A percentile compares a stretch with the other conserved stretches of the same genome.
Conservation (phyloP, 2,797 vertebrate genomes). For the Poecilia velifera region DNA sequence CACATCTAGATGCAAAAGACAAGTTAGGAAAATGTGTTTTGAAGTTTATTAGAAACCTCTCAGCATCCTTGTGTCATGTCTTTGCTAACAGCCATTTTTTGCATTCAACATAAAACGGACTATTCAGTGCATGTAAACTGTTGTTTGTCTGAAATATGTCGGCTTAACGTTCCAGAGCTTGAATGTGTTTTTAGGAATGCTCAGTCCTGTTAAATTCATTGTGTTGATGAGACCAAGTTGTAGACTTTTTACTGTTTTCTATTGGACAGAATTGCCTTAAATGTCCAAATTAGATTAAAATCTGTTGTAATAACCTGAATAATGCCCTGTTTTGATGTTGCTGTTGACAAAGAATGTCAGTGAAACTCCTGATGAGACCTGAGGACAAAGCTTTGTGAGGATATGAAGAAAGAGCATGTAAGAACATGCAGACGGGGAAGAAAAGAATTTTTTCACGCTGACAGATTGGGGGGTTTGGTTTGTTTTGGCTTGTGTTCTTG, state of each 20-base stretch:
- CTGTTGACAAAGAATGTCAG: slow-evolving; percentile 57
- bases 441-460: slow-evolving; percentile 33
- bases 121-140: background rate
- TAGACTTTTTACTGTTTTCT: slow-evolving; percentile 12
- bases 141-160: background rate
- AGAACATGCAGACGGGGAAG: slow-evolving; percentile 15
- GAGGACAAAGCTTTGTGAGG: slow-evolving; percentile 37
- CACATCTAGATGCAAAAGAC: background rate
- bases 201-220: background rate
- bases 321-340: slow-evolving; percentile 18
- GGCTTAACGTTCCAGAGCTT: background rate
- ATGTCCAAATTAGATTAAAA: slow-evolving; percentile 17
- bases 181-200: background rate
- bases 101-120: background rate
- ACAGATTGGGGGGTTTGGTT: slow-evolving; percentile 25
- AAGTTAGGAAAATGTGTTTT: background rate
- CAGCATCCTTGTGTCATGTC: background rate
- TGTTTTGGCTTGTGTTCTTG: slow-evolving; percentile 41
- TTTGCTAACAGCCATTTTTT: background rate
- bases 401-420: slow-evolving; percentile 38
- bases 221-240: background rate
- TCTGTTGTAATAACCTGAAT: slow-evolving; percentile 42
- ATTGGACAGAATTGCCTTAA: background rate
- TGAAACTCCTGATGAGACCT: slow-evolving; percentile 49
- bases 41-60: background rate